Conservation (phyloP, 2,113 vertebrate species). For the Rattus rattus region DNA sequence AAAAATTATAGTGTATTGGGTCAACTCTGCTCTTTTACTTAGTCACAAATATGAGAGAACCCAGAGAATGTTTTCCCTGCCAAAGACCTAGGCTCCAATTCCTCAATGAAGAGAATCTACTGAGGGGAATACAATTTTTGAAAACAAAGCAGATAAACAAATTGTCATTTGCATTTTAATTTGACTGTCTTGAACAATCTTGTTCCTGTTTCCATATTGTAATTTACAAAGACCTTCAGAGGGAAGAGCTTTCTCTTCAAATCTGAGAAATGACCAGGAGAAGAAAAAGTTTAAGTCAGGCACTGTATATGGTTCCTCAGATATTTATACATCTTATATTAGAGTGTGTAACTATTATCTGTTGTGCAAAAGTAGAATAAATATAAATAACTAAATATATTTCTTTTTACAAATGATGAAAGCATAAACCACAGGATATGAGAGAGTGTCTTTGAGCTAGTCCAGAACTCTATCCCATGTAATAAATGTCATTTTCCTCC, state of each 20-base stretch:
- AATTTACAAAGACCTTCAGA: background rate
- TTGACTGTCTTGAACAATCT: background rate
- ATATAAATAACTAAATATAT: background rate
- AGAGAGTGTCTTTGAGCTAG: background rate
- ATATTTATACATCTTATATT: background rate
- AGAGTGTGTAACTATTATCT: background rate
- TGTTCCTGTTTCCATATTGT: background rate
- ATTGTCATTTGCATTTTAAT: background rate
- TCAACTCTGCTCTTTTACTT: too few relatives aligned
- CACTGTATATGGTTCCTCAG: accelerated
- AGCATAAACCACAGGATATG: background rate
- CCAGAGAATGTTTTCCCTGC: background rate
- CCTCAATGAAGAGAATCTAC: background rate
- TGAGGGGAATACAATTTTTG: background rate
- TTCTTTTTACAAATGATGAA: background rate
- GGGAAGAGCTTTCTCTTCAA: background rate
- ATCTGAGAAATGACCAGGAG: background rate
- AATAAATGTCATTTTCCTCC: background rate
- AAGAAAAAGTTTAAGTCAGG: accelerated
- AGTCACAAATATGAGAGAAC: background rate
- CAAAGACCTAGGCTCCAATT: too few relatives aligned
- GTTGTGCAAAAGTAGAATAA: background rate
- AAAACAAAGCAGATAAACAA: too few relatives aligned
- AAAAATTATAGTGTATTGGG: background rate
- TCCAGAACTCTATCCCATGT: background rate